phyloP scores from a whole-genome alignment of 2,113 vertebrate species.

The Apteryx owenii region DNA sequence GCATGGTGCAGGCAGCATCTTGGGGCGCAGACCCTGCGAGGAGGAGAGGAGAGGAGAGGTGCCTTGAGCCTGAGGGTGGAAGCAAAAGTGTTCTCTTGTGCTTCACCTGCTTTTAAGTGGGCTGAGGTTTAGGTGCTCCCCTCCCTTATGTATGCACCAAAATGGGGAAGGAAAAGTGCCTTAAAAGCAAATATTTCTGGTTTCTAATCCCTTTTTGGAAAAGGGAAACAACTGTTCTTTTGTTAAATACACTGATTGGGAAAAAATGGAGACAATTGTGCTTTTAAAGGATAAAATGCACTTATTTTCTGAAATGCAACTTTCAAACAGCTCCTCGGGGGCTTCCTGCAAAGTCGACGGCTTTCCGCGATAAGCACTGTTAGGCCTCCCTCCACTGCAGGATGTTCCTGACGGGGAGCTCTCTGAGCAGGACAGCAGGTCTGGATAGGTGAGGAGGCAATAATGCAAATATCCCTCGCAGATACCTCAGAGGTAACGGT shows the following conservation, averaged over 20 bases:
- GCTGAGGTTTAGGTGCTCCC: not conserved
- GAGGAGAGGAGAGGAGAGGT: no score
- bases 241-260: fast-evolving
- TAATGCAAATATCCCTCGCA: not conserved
- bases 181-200: fast-evolving
- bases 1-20: not conserved
- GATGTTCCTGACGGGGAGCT: no score
- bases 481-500: fast-evolving
- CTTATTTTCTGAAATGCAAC: not conserved
- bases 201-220: not conserved
- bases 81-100: fast-evolving
- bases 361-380: fast-evolving
- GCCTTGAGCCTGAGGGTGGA: fast-evolving
- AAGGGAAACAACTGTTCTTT: no score
- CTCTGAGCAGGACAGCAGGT: fast-evolving
- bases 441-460: fast-evolving
- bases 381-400: not conserved
- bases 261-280: not conserved
- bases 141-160: fast-evolving
- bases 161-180: not conserved
- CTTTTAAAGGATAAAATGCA: not conserved
- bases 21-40: no score
- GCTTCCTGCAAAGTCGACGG: fast-evolving
- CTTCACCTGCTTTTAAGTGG: fast-evolving
- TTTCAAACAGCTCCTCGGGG: not conserved